phyloP scores from a whole-genome alignment of 2,888 invertebrate genomes.

The Alitta virens region DNA sequence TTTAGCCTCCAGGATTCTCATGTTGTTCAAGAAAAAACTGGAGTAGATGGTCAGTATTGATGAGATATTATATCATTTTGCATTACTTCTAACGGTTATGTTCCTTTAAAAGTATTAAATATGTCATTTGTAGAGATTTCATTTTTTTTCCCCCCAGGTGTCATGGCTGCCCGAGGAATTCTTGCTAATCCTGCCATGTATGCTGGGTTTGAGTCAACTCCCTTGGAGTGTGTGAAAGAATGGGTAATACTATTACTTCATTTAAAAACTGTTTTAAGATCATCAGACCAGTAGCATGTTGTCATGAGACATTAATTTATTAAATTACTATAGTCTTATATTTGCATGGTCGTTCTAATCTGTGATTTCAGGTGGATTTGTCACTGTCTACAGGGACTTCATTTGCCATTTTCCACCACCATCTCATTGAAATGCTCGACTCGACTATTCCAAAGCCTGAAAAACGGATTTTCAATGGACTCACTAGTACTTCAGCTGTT shows the following conservation, averaged over 20 bases:
- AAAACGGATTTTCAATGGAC: conserved; percentile 72
- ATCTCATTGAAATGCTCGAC: conserved; percentile 93
- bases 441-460: conserved; percentile 72
- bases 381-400: conserved; percentile 66
- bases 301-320: too few relatives aligned
- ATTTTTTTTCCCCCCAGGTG: conserved; percentile 58
- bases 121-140: background rate
- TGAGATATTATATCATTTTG: too few relatives aligned
- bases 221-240: conserved; percentile 73
- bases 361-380: conserved; percentile 59
- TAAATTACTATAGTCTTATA: too few relatives aligned
- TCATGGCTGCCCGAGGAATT: conserved; percentile 91
- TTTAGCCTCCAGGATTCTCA: conserved; percentile 72
- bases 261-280: too few relatives aligned
- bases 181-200: conserved; percentile 89
- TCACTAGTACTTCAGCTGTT: conserved; percentile 27
- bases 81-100: too few relatives aligned
- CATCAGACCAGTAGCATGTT: too few relatives aligned
- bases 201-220: conserved; percentile 70
- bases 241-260: conserved; percentile 69
- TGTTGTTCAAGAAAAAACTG: conserved; percentile 66
- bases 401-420: conserved; percentile 76
- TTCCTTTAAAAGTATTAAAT: too few relatives aligned
- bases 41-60: conserved; percentile 63
- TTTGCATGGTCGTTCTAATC: too few relatives aligned